A percentile compares a stretch with the other conserved stretches of the same genome.
Conservation (phyloP, 1,140 invertebrate species). For the Ips nitidus region DNA sequence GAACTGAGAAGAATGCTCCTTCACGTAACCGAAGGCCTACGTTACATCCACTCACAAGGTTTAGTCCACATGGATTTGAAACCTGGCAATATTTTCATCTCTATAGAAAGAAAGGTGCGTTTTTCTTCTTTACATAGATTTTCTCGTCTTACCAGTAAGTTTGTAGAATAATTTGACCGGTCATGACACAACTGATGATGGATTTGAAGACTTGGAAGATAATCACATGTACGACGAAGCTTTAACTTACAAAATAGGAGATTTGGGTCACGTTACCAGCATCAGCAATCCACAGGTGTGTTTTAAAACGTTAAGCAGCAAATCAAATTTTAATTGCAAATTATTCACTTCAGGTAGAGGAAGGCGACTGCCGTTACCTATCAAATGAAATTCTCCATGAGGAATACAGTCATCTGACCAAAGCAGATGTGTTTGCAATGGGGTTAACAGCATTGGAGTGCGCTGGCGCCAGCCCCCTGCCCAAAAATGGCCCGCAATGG, state of each 20-base stretch:
- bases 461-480: slow-evolving; percentile 75
- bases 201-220: slow-evolving; percentile 85
- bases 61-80: slow-evolving; percentile 94
- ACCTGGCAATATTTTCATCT: slow-evolving; percentile 88
- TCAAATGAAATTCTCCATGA: slow-evolving; percentile 84
- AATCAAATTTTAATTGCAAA: not conserved
- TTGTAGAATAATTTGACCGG: slow-evolving; percentile 46
- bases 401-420: slow-evolving; percentile 74
- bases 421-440: slow-evolving; percentile 89
- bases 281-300: slow-evolving; percentile 67
- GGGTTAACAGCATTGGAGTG: slow-evolving; percentile 79
- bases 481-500: slow-evolving; percentile 88
- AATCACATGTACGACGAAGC: slow-evolving; percentile 67
- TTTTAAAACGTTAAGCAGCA: not conserved
- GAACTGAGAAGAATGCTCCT: slow-evolving; percentile 52
- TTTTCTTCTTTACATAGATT: not conserved
- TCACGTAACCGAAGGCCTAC: slow-evolving; percentile 73
- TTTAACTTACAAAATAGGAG: slow-evolving; percentile 86
- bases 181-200: slow-evolving; percentile 70
- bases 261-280: slow-evolving; percentile 82
- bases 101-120: slow-evolving; percentile 59
- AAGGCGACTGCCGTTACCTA: slow-evolving; percentile 91
- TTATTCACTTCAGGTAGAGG: slow-evolving; percentile 64
- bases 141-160: not conserved
- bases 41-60: slow-evolving; percentile 84